Evolutionary conservation across 2,888 invertebrate genomes (phyloP).

Genomic region (Drosophila neonasuta): DNA sequence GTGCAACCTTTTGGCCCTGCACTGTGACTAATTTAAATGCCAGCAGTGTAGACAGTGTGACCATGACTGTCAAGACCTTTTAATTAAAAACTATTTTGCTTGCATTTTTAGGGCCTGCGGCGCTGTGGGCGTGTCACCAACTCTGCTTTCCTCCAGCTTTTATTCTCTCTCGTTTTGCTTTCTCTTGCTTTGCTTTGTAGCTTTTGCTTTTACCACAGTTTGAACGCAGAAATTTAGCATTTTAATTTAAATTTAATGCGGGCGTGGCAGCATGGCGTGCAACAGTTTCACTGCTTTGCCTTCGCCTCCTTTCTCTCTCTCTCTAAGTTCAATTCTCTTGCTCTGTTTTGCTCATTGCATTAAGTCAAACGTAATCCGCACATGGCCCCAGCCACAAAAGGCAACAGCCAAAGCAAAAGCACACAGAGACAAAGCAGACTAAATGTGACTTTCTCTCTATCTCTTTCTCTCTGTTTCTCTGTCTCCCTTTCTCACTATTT

Average conservation of each 20-base stretch:
- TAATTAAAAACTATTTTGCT: conserved; percentile 77
- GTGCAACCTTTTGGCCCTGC: background rate
- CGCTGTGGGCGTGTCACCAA: conserved; percentile 49
- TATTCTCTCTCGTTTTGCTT: background rate
- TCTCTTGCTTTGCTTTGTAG: background rate
- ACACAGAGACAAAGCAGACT: conserved; percentile 63
- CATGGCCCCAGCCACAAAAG: conserved; percentile 68
- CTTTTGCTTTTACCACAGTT: conserved; percentile 45
- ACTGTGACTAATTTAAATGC: conserved; percentile 45
- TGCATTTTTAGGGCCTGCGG: conserved; percentile 69
- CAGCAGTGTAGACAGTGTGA: conserved; percentile 50
- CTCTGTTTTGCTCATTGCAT: conserved; percentile 57
- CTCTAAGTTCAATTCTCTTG: background rate
- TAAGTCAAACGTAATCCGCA: conserved; percentile 81
- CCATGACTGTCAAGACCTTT: conserved; percentile 64
- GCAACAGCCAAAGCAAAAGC: conserved; percentile 57
- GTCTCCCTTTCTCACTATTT: conserved; percentile 16
- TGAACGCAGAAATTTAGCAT: conserved; percentile 72
- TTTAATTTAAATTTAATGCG: conserved; percentile 79
- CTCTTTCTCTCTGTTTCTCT: conserved; percentile 9
- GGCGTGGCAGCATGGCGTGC: conserved; percentile 70
- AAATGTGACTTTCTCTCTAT: conserved; percentile 34
- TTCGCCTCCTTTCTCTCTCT: background rate
- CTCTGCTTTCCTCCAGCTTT: background rate
- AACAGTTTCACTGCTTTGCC: conserved; percentile 58